Evolutionary conservation across 2,113 vertebrate genomes (phyloP), one percentile per base, ranked within the genome.

Genomic region (Dasyornis broadbenti): DNA sequence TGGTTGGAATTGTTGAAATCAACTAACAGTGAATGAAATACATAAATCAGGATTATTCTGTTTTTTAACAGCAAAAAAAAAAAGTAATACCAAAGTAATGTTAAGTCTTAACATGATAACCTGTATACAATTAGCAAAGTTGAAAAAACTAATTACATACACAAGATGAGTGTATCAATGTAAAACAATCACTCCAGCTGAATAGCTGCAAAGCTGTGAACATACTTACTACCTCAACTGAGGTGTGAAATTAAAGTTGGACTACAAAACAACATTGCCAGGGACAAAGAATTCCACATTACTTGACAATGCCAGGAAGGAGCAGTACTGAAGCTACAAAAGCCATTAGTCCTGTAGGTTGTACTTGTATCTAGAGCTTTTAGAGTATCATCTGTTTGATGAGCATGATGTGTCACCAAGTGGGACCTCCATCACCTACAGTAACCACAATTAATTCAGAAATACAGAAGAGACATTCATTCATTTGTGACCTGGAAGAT

Each of bases 1-100:
- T 99, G 86, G 99, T 99, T 91, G 99, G 99, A 97, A 99, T 98
- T 90, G 99, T 98, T 95, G 99, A 99, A 97, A 99, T 99, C 75
- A 99, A 96, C 99, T 99, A 73, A 97, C 49, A 17, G 80, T 86
- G 92, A 94, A 79, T 53, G 23, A 90, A 87, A 91, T 90, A 86
- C 21, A 75, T 3, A 8, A 49, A 77, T 82, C 42, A 91, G 73
- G 10, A 68, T 79, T 82, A 37, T 61, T 68, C 6, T 18, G 52
- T 44, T 28, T 63, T 60, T n/a, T 2, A 42, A n/a, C 11, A 57
- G 30, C 4, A 13, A 40, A 45, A 70, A 77, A 30, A 8, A 39
- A 52, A 13, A 7, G 12, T 11, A 66, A 42, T 50, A 39, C n/a
- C 37, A 77, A 44, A 42, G 8, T 40, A 77, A 44, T 45, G 8